These are phyloP conservation scores for Mellivora capensis DNA, from an alignment of 2,113 vertebrate genomes.

Conservation along the genomic window DNA sequence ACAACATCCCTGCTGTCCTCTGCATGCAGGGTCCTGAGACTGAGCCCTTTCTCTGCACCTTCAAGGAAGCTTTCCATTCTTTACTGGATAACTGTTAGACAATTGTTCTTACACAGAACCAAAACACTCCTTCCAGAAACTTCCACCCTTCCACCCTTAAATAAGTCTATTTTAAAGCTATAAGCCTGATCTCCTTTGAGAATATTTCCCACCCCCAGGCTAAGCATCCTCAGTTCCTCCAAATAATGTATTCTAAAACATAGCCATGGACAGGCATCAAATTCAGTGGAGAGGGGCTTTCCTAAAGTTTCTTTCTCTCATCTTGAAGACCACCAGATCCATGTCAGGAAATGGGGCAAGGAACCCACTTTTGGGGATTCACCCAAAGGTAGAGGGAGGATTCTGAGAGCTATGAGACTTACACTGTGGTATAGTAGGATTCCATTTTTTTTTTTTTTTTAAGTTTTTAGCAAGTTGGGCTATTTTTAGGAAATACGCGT, in stretches of 20 bases:
- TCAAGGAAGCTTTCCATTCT: constrained; percentile 28
- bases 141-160: constrained; percentile 26
- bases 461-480: neutral
- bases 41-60: neutral
- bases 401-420: neutral
- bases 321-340: neutral
- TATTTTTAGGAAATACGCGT: constrained; percentile 36
- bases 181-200: neutral
- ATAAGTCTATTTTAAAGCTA: neutral
- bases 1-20: neutral
- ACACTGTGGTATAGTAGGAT: neutral
- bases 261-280: neutral
- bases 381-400: neutral
- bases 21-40: neutral
- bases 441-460: neutral
- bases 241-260: neutral
- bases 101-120: neutral
- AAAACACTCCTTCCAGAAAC: constrained; percentile 42
- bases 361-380: neutral
- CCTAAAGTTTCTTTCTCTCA: neutral
- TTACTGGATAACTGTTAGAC: neutral
- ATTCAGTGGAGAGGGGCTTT: neutral
- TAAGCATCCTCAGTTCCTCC: neutral
- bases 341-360: neutral
- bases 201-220: neutral